Conservation (phyloP, 1,140 invertebrate genomes). For the Formica selysi region DNA sequence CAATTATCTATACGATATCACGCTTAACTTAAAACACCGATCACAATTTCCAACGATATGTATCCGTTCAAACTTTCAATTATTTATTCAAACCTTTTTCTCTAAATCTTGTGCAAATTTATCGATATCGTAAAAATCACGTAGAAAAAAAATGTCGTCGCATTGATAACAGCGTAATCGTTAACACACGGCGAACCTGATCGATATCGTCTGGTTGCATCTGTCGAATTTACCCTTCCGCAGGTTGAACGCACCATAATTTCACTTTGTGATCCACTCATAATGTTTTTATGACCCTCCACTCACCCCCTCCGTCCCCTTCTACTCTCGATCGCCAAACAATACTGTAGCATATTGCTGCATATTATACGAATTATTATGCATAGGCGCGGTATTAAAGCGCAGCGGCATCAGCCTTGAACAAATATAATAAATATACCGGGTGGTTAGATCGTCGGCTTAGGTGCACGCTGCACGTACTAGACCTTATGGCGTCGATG, state of each 20-base stretch:
- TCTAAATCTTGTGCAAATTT: not conserved
- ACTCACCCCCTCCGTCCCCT: not conserved
- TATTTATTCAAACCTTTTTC: not conserved
- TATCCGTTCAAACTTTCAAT: not conserved
- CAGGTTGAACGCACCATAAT: constrained; percentile 66
- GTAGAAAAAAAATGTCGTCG: not conserved
- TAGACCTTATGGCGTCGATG: constrained; percentile 61
- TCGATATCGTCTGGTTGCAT: constrained; percentile 81
- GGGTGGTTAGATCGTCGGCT: constrained; percentile 3
- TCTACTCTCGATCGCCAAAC: constrained; percentile 67
- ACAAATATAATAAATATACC: constrained; percentile 75
- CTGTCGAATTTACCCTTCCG: constrained; percentile 83
- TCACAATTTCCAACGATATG: not conserved
- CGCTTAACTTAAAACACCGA: not conserved
- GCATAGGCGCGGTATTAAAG: constrained; percentile 69
- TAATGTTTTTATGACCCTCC: constrained; percentile 30
- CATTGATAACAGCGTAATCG: constrained; percentile 50
- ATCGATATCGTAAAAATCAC: not conserved
- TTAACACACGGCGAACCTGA: constrained; percentile 64
- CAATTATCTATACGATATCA: not conserved
- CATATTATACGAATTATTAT: constrained; percentile 78
- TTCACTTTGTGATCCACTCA: constrained; percentile 53
- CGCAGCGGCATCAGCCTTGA: constrained; percentile 59
- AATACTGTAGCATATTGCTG: constrained; percentile 79
- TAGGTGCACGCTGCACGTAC: not conserved